Base-by-base conservation (phyloP, 1,140 invertebrate genomes). In the Lasaia peninsularis region DNA sequence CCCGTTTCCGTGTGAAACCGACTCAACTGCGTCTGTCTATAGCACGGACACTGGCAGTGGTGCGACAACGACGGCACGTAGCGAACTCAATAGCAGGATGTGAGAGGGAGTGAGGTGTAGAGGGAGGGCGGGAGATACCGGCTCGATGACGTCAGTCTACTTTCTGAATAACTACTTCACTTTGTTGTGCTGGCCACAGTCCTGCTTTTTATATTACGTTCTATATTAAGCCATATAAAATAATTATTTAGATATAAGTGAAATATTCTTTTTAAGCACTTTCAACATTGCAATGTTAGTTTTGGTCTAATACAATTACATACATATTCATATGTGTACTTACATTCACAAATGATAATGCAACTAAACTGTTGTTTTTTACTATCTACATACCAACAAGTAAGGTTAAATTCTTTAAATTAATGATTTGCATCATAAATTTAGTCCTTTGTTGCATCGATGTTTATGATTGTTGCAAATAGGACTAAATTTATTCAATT, bases 1-100 rank as follows among this genome's bases (percentile, higher is more conserved):
- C 80, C 72, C 77, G 84, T 85, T 87, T 85, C 84, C 82, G 82
- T 83, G 80, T 86, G 82, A 86, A 88, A 88, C 82, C 81, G 74
- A 86, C 74, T 75, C 70, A 40, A 69, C 71, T 76, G 71, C 69
- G 79, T 71, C 74, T 78, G 78, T 83, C 76, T 78, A 63, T 71
- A 67, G 68, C 70, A 71, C 65, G 60, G 67, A 57, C 67, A 71
- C 71, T 84, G 70, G 75, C 77, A 74, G 75, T 71, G 73, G 77
- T 69, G 69, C 73, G 77, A 77, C 75, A 68, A 75, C 73, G 72
- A 71, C 64, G 67, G 68, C 78, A 69, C 65, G 73, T 79, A 70
- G 60, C 71, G 71, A 78, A 80, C 71, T 64, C 72, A 73, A 63
- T 68, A 61, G 56, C 72, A 75, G 73, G 71, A 75, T 70, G 71